A percentile compares a stretch with the other conserved stretches of the same genome.
Conservation (phyloP, 2,113 vertebrate genomes). For the Xiphorhynchus elegans region DNA sequence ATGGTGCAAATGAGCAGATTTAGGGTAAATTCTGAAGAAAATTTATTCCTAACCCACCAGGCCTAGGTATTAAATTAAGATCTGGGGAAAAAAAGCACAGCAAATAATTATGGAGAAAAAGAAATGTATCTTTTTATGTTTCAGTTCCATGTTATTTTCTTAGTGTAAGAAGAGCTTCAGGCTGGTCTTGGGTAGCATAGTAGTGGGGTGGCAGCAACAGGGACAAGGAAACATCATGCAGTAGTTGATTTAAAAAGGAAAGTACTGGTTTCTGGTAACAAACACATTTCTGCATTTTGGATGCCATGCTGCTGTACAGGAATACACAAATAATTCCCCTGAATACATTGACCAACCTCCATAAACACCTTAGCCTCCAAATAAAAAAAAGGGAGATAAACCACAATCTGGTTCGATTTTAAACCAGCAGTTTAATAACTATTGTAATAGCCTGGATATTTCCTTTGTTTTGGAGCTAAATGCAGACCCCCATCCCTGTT, state of each 20-base stretch:
- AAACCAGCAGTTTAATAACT: not conserved
- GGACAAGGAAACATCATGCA: not conserved
- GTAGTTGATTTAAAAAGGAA: not conserved
- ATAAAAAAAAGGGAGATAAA: not conserved
- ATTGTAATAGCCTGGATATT: not conserved
- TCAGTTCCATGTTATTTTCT: not conserved
- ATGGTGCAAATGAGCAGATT: not conserved
- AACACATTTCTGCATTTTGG: not conserved
- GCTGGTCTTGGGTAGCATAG: not conserved
- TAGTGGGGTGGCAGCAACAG: not conserved
- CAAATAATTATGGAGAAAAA: not conserved
- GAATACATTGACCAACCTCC: not conserved
- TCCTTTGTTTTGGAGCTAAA: not conserved
- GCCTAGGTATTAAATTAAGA: rapidly evolving
- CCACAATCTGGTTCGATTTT: not conserved
- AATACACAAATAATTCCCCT: not conserved
- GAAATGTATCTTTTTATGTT: not conserved
- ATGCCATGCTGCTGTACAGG: not conserved
- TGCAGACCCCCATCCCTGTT: not conserved
- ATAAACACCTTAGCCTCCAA: not conserved
- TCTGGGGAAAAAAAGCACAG: not conserved
- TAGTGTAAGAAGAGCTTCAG: not conserved
- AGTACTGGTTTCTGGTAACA: not conserved
- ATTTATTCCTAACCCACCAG: not conserved
- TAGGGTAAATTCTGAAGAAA: not conserved